phyloP scores from a whole-genome alignment of 2,888 invertebrate species.

The Furcula furcula region DNA sequence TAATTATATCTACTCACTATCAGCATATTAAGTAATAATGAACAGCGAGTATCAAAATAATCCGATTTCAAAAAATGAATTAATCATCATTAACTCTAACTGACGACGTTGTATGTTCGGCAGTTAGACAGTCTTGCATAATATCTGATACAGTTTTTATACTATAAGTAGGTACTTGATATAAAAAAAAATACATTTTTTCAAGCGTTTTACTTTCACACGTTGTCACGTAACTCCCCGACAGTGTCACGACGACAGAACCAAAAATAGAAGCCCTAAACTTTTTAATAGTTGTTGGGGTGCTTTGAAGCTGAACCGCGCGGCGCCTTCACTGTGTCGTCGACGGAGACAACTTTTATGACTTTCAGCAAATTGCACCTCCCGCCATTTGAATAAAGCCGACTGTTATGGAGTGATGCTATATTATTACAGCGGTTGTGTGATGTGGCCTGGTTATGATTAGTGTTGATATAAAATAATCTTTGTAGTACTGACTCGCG shows the following conservation, averaged over 20 bases:
- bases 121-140: no score
- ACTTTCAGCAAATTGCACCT: constrained; percentile 69
- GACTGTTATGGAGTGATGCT: constrained; percentile 32
- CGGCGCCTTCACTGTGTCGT: constrained; percentile 56
- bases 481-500: no score
- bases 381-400: constrained; percentile 55
- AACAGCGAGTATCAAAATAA: no score
- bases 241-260: constrained; percentile 43
- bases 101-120: no score
- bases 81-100: no score
- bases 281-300: constrained; percentile 68
- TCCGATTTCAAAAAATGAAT: no score
- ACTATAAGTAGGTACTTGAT: no score
- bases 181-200: no score
- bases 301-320: constrained; percentile 36
- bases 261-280: constrained; percentile 74
- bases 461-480: background rate
- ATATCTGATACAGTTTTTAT: no score
- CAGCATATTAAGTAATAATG: no score
- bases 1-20: no score
- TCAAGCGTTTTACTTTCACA: no score
- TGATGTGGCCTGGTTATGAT: constrained; percentile 18
- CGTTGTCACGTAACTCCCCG: constrained; percentile 63
- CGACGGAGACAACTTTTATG: constrained; percentile 65
- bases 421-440: constrained; percentile 11